These are phyloP conservation scores for Hirtodrosophila histrioides DNA, from an alignment of 2,888 invertebrate genomes.

Conservation along the genomic window DNA sequence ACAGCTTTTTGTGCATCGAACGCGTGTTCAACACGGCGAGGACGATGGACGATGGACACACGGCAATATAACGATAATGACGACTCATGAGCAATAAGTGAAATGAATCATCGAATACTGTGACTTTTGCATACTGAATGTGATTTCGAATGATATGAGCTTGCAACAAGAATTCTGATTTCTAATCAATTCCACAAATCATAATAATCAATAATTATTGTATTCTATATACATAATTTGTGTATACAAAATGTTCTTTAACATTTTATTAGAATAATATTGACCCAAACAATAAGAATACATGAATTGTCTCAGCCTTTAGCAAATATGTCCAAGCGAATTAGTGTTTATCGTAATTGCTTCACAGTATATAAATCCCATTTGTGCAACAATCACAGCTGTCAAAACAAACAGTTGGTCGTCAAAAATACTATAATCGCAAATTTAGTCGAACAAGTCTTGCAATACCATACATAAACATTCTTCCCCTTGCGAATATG, in stretches of 20 bases:
- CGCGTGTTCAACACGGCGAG: constrained; percentile 24
- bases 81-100: constrained; percentile 41
- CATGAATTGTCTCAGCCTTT: no score
- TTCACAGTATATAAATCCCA: neutral
- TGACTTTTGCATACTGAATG: constrained; percentile 22
- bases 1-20: constrained; percentile 67
- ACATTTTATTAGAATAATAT: no score
- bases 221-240: no score
- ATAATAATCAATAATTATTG: no score
- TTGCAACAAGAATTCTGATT: no score
- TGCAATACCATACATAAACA: no score
- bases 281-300: no score
- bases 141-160: neutral
- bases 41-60: constrained; percentile 50
- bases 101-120: constrained; percentile 40
- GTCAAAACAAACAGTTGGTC: constrained; percentile 40
- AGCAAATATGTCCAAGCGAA: no score
- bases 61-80: constrained; percentile 51
- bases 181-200: no score
- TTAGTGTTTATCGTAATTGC: neutral
- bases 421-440: neutral
- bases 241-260: no score
- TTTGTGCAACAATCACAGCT: constrained; percentile 24
- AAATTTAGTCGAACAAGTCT: no score
- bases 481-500: no score